A percentile compares a stretch with the other conserved stretches of the same genome.
These are phyloP conservation scores for Amphiprion clarkii DNA, from an alignment of 2,797 vertebrate species.

Conservation along the genomic window DNA sequence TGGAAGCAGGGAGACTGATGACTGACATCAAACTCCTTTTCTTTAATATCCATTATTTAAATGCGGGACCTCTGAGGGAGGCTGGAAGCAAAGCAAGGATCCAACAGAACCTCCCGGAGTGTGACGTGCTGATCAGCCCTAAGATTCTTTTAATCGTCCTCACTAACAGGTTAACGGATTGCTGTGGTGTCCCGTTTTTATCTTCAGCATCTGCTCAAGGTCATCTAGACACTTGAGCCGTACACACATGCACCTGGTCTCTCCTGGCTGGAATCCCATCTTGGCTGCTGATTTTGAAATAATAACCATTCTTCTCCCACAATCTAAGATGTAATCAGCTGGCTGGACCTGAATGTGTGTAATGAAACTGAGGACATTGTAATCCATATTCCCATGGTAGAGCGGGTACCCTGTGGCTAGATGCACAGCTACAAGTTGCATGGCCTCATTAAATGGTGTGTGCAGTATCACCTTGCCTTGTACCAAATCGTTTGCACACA, in stretches of 20 bases:
- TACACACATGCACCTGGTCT: not conserved
- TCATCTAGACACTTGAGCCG: not conserved
- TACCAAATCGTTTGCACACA: conserved; percentile 6
- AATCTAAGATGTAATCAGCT: not conserved
- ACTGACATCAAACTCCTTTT: not conserved
- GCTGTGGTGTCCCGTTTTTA: not conserved
- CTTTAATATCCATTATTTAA: not conserved
- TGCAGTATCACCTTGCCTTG: not conserved
- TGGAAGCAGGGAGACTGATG: no score
- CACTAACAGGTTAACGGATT: no score
- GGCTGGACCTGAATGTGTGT: not conserved
- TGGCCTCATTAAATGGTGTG: conserved; percentile 1
- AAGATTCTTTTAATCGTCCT: not conserved
- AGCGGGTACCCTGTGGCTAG: not conserved
- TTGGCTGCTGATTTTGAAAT: not conserved
- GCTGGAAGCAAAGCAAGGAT: not conserved
- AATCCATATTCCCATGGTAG: not conserved
- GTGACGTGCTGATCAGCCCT: not conserved
- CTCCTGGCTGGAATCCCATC: not conserved
- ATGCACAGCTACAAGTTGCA: not conserved
- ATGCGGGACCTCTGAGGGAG: no score
- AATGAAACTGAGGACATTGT: not conserved
- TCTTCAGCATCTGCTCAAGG: not conserved
- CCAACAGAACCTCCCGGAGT: not conserved
- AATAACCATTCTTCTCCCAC: not conserved